phyloP scores from a whole-genome alignment of 2,113 vertebrate genomes.

The Bubo bubo region DNA sequence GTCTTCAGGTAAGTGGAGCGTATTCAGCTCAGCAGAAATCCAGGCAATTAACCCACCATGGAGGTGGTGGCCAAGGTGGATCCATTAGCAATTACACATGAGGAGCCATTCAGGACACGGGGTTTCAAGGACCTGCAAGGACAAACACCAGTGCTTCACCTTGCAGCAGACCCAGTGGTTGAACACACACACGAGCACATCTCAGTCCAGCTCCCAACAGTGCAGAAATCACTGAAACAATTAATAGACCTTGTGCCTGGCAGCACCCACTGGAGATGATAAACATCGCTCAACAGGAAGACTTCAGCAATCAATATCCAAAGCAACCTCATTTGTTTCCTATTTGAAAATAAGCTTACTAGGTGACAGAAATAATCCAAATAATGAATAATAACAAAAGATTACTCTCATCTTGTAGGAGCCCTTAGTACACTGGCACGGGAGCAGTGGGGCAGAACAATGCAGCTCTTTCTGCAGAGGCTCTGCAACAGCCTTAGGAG shows the following conservation, averaged over 20 bases:
- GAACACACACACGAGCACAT: not conserved
- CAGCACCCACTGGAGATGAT: constrained; percentile 13
- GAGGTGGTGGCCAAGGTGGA: not conserved
- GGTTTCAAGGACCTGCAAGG: not conserved
- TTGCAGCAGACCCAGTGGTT: not conserved
- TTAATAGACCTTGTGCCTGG: not conserved
- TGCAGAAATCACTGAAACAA: not conserved
- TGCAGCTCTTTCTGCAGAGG: not conserved
- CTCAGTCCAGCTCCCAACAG: not conserved
- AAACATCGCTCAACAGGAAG: not conserved
- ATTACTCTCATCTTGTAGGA: not conserved
- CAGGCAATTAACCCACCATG: not conserved
- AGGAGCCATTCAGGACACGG: not conserved
- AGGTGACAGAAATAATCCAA: not conserved
- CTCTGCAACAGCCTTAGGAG: not conserved
- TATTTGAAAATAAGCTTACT: not conserved
- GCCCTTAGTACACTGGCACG: not conserved
- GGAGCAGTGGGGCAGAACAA: not conserved
- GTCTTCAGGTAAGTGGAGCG: not conserved
- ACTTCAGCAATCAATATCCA: not conserved
- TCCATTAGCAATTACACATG: not conserved
- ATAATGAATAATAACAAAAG: not conserved
- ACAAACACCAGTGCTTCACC: not conserved
- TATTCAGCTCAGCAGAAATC: constrained; percentile 23
- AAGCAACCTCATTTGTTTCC: not conserved